Evolutionary conservation across 2,113 vertebrate genomes (phyloP).

Genomic region (Ariopsis seemanni): DNA sequence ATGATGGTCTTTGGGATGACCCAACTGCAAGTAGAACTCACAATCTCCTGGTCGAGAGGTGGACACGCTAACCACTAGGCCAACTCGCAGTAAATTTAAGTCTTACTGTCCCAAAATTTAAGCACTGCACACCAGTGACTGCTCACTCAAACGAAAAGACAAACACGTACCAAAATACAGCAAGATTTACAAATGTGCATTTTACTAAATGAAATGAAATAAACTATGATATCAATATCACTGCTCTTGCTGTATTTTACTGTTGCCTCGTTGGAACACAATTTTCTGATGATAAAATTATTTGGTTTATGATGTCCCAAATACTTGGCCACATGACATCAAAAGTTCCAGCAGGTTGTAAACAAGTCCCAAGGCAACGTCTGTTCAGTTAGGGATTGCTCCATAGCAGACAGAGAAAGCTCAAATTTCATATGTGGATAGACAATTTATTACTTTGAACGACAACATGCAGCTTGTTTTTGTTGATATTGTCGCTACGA

Average conservation of each 20-base stretch:
- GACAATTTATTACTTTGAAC: background rate
- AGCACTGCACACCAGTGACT: background rate
- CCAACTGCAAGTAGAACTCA: too few relatives aligned
- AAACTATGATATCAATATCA: background rate
- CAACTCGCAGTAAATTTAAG: background rate
- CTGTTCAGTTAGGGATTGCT: background rate
- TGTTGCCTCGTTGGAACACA: background rate
- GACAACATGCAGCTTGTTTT: background rate
- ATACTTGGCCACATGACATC: background rate
- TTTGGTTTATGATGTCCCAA: background rate
- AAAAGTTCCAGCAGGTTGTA: background rate
- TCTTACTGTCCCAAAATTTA: background rate
- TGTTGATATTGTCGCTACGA: background rate
- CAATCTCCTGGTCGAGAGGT: too few relatives aligned
- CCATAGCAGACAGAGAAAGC: background rate
- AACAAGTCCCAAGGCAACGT: background rate
- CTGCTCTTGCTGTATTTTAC: background rate
- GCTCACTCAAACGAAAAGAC: background rate
- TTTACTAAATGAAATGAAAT: background rate
- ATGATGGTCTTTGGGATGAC: too few relatives aligned
- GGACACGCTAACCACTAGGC: too few relatives aligned
- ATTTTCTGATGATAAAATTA: background rate
- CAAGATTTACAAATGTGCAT: background rate
- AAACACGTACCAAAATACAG: background rate
- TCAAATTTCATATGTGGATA: background rate